Conservation (phyloP, 2,797 vertebrate species). For the Rhadinocentrus ornatus region DNA sequence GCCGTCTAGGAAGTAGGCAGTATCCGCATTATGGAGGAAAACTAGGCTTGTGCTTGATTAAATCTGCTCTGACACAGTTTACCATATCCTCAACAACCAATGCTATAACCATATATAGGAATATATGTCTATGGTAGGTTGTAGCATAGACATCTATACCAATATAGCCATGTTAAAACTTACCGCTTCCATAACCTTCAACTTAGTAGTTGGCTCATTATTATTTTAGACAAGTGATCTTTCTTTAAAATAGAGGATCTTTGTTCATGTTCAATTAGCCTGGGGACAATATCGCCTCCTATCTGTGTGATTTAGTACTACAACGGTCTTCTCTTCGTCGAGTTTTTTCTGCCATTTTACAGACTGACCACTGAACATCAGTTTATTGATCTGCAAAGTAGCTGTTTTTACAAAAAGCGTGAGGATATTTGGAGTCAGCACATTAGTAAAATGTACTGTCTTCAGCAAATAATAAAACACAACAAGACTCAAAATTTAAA, state of each 20-base stretch:
- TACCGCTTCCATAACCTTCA: neutral
- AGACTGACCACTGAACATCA: no score
- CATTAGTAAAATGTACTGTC: constrained; percentile 21
- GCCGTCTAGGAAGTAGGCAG: accelerated
- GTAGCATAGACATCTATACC: no score
- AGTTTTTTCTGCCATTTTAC: constrained; percentile 1
- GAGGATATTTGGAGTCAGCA: constrained; percentile 23
- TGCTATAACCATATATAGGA: no score
- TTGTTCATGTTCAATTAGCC: neutral
- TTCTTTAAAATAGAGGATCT: constrained; percentile 48
- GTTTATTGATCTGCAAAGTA: constrained; percentile 72
- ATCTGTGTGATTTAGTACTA: neutral
- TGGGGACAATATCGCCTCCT: neutral
- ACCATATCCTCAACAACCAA: neutral
- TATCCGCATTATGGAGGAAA: neutral
- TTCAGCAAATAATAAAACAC: constrained; percentile 36
- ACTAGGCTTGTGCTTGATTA: neutral
- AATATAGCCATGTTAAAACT: no score
- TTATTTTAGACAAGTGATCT: neutral
- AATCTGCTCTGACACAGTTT: neutral
- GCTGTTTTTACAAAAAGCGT: constrained; percentile 69
- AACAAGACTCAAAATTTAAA: constrained; percentile 5
- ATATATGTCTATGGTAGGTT: no score
- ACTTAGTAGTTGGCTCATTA: neutral
- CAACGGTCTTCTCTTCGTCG: neutral